phyloP scores from a whole-genome alignment of 2,888 invertebrate species.

The Actias luna region DNA sequence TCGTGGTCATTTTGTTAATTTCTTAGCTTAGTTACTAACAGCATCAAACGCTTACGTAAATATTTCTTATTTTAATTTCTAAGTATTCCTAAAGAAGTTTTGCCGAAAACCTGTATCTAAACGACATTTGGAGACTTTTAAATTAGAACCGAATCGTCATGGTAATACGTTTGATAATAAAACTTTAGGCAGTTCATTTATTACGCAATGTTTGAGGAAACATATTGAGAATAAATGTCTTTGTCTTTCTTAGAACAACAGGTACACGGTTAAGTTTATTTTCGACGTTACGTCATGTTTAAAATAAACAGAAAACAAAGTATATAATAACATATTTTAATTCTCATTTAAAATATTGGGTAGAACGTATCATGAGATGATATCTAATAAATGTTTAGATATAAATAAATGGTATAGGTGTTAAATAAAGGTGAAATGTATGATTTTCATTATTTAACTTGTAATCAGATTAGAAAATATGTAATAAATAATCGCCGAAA shows the following conservation, averaged over 20 bases:
- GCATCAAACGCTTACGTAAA: neutral
- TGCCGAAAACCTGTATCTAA: neutral
- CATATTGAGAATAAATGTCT: neutral
- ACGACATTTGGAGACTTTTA: neutral
- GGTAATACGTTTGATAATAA: neutral
- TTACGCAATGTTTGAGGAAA: neutral
- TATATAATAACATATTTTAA: neutral
- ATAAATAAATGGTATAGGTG: neutral
- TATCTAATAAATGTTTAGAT: neutral
- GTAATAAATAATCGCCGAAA: neutral
- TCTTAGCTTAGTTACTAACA: neutral
- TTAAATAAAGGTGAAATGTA: neutral
- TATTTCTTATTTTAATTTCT: neutral
- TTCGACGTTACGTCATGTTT: neutral
- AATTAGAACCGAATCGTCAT: neutral
- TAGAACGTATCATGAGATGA: neutral
- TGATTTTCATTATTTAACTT: neutral
- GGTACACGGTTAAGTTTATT: conserved; percentile 16
- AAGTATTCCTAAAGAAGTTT: neutral
- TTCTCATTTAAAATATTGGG: neutral
- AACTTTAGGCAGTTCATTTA: neutral
- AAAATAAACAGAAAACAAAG: neutral
- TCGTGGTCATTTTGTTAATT: neutral
- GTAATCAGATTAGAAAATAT: neutral
- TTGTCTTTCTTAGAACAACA: conserved; percentile 7